A percentile compares a stretch with the other conserved stretches of the same genome.
phyloP scores from a whole-genome alignment of 2,797 vertebrate species.

The Poecilia wingei region DNA sequence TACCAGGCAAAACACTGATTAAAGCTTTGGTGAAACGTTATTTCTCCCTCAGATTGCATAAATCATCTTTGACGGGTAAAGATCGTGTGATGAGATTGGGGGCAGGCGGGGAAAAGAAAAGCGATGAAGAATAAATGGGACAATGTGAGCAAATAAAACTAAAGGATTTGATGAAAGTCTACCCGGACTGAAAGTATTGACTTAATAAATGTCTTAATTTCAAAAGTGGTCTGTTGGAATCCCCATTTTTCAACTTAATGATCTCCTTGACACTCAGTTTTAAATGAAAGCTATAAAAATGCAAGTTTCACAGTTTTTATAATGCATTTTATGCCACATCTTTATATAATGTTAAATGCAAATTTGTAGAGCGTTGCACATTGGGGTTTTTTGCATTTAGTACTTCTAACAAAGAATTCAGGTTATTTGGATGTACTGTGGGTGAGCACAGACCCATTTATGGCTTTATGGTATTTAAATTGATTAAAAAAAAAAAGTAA shows the following conservation, averaged over 20 bases:
- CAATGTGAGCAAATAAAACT: constrained; percentile 26
- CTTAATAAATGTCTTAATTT: constrained; percentile 36
- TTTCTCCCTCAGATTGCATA: constrained; percentile 49
- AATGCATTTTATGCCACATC: not conserved
- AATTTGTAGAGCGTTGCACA: not conserved
- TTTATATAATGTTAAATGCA: not conserved
- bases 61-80: constrained; percentile 64
- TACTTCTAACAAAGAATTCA: not conserved
- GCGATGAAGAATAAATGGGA: constrained; percentile 27
- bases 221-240: constrained; percentile 1
- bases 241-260: constrained; percentile 11
- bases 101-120: constrained; percentile 6
- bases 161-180: constrained; percentile 36
- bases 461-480: not conserved
- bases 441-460: not conserved
- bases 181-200: constrained; percentile 16
- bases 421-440: not conserved
- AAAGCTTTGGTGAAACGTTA: constrained; percentile 60
- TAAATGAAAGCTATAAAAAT: constrained; percentile 8
- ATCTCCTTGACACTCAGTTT: not conserved
- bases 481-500: not conserved
- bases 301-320: constrained; percentile 3
- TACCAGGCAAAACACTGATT: constrained; percentile 41
- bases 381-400: too few relatives aligned
- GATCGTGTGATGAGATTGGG: constrained; percentile 49